Evolutionary conservation across 1,140 invertebrate genomes (phyloP).

Genomic region (Drosophila obscura): DNA sequence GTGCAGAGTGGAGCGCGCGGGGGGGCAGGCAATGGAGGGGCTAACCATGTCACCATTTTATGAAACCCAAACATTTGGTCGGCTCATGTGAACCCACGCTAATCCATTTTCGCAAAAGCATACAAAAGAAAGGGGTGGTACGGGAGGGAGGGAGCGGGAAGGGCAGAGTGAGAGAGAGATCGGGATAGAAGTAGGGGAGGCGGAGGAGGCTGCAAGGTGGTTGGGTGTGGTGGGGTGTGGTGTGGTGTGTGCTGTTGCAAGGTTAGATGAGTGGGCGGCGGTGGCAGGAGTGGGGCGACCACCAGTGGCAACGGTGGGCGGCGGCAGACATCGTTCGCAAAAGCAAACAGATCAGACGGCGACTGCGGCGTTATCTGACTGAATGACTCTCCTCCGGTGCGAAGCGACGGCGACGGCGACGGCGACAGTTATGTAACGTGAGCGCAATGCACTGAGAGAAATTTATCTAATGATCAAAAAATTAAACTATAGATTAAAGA

Average conservation of each 20-base stretch:
- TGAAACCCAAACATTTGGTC: slow-evolving; percentile 78
- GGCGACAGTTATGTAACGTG: slow-evolving; percentile 62
- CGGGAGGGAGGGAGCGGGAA: too few relatives aligned
- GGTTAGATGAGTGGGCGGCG: neutral
- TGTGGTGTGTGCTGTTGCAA: too few relatives aligned
- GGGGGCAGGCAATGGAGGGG: neutral
- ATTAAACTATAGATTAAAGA: too few relatives aligned
- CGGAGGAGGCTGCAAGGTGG: too few relatives aligned
- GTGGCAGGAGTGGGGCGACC: neutral
- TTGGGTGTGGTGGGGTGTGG: too few relatives aligned
- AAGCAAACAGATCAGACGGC: slow-evolving; percentile 70
- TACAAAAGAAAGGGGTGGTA: slow-evolving; percentile 18
- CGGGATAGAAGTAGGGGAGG: too few relatives aligned
- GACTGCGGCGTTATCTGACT: slow-evolving; percentile 46
- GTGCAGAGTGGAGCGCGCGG: neutral
- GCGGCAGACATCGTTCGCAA: slow-evolving; percentile 29
- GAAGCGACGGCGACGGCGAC: slow-evolving; percentile 15
- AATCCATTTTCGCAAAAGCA: slow-evolving; percentile 76
- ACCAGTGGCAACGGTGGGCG: neutral
- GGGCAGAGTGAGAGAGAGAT: too few relatives aligned
- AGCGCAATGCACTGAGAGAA: slow-evolving; percentile 13
- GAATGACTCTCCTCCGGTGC: slow-evolving; percentile 24
- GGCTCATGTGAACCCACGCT: slow-evolving; percentile 79
- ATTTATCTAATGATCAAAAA: neutral
- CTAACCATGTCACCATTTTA: slow-evolving; percentile 65